These are phyloP conservation scores for Anolis apletophallus DNA, from an alignment of 2,797 vertebrate species.

Conservation along the genomic window DNA sequence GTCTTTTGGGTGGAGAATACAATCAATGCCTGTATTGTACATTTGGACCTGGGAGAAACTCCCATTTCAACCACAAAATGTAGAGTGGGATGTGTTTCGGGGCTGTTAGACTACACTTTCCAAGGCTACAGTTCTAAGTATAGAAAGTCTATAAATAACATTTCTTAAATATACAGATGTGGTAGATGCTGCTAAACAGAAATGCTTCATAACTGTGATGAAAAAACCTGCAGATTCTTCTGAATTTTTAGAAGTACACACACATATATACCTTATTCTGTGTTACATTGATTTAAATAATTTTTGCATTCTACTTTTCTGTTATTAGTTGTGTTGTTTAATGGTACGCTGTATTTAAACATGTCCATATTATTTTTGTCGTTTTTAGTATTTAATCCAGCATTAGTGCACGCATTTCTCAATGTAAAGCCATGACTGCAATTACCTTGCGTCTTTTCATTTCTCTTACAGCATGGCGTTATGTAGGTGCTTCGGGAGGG, in stretches of 20 bases:
- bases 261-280: background rate
- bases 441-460: conserved; percentile 33
- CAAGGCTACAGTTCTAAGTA: conserved; percentile 45
- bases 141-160: conserved; percentile 46
- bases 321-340: background rate
- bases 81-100: conserved; percentile 49
- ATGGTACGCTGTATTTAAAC: background rate
- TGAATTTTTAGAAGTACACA: conserved; percentile 12
- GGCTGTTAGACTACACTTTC: conserved; percentile 32
- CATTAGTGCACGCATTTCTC: background rate
- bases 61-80: conserved; percentile 38
- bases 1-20: conserved; percentile 47
- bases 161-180: conserved; percentile 1
- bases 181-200: background rate
- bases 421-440: background rate
- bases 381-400: background rate
- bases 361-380: background rate
- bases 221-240: background rate
- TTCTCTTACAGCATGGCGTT: conserved; percentile 88
- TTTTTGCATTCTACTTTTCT: background rate
- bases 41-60: conserved; percentile 1
- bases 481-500: conserved; percentile 88
- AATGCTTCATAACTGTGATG: conserved; percentile 14
- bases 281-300: background rate
- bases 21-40: conserved; percentile 17